Evolutionary conservation across 2,113 vertebrate genomes (phyloP).

Genomic region (Anguilla rostrata): DNA sequence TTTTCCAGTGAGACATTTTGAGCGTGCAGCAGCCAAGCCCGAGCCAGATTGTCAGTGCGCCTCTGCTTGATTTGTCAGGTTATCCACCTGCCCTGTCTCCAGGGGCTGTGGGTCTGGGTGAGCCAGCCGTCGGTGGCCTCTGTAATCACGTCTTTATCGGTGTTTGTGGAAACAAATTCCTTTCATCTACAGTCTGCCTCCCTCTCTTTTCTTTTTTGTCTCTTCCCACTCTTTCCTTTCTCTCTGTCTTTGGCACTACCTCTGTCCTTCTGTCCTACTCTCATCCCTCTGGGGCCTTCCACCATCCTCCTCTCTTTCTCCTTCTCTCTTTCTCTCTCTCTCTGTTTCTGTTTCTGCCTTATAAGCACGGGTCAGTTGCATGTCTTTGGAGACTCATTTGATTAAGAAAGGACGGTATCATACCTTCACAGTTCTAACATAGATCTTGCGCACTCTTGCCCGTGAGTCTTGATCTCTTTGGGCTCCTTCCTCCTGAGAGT

Average conservation of each 20-base stretch:
- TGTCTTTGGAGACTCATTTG: background rate
- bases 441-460: too few relatives aligned
- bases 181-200: background rate
- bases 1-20: background rate
- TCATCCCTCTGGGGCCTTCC: background rate
- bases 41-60: background rate
- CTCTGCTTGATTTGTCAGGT: background rate
- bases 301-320: background rate
- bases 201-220: conserved; percentile 1
- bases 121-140: background rate
- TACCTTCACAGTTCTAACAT: background rate
- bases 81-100: background rate
- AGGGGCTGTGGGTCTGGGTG: background rate
- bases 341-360: too few relatives aligned
- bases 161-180: conserved; percentile 5
- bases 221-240: background rate
- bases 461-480: too few relatives aligned
- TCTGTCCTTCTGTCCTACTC: background rate
- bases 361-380: background rate
- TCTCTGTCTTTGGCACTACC: background rate
- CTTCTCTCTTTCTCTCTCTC: background rate
- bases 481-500: too few relatives aligned
- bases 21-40: background rate
- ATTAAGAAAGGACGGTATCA: too few relatives aligned
- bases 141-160: background rate